Evolutionary conservation across 1,140 invertebrate species (phyloP).

Genomic region (Globodera ellingtonae): DNA sequence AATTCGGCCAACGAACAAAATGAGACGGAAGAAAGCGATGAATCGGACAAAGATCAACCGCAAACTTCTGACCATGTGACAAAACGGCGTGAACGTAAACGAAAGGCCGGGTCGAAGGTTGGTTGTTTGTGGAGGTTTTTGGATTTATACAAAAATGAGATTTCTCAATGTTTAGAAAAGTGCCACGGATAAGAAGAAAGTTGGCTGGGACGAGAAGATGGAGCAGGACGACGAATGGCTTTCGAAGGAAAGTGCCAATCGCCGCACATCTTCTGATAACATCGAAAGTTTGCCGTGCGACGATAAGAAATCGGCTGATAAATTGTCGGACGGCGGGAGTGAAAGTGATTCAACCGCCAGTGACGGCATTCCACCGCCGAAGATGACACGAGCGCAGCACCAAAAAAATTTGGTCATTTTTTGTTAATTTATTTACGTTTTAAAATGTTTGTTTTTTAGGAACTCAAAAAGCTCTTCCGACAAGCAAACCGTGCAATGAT

Average conservation of each 20-base stretch:
- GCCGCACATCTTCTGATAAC: neutral
- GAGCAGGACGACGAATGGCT: constrained; percentile 6
- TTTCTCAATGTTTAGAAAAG: neutral
- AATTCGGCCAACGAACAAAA: neutral
- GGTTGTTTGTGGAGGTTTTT: neutral
- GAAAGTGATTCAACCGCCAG: neutral
- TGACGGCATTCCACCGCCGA: neutral
- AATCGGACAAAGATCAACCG: neutral
- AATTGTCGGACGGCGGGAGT: neutral
- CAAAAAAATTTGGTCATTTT: neutral
- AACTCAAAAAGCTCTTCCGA: constrained; percentile 16
- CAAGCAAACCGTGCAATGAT: neutral
- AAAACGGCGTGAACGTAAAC: neutral
- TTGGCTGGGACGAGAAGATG: neutral
- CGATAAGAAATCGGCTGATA: neutral
- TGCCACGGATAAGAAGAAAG: neutral
- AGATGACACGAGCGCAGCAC: constrained; percentile 7
- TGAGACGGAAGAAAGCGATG: neutral
- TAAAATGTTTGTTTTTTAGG: constrained; percentile 3
- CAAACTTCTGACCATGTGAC: neutral
- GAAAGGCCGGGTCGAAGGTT: neutral
- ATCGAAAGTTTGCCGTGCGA: neutral
- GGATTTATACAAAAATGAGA: constrained; percentile 8
- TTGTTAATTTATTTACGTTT: neutral
- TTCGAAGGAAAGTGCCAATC: constrained; percentile 5